Base-by-base conservation (phyloP, 1,140 invertebrate species). In the Zaprionus lachaisei region DNA sequence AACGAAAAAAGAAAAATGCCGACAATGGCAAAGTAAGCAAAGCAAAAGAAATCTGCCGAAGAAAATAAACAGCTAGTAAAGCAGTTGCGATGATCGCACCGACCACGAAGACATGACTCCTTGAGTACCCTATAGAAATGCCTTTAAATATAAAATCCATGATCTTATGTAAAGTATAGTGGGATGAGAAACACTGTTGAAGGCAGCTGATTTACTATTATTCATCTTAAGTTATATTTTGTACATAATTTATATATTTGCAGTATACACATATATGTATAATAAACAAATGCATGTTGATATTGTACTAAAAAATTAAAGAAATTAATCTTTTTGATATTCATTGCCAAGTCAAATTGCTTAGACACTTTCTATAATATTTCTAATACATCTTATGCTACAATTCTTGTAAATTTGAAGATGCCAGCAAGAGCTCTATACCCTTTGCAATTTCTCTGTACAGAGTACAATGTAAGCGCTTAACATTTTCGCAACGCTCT, bases 401-500 rank as follows among this genome's bases (percentile, higher is more conserved):
- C 1, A 31, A 31, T 9, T 31, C 28, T 9, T 34, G 31, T 34
- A 4, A 34, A 11, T 34, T 34, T 47, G 4, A 14, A 38, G 28
- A 6, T n/a, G 38, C 2, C 17, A 7, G n/a, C n/a, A 4, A 24
- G 20, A 51, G 11, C 47, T 51, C 47, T 51, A 34, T 55, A 65
- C 63, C 22, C 63, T 31, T 15, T 17, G 4, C 2, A 49, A 15
- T 37, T 17, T 55, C n/a, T 12, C 7, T 24, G n/a, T 57, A 67
- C 24, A 47, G 65, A 57, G 65, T 28, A 57, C 14, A 44, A 47
- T 44, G 55, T 60, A 69, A 60, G 17, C 56, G 66, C 56, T 54
- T 24, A 76, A 79, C 63, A 81, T 81, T 83, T 83, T 83, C 67
- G 80, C 76, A 83, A 83, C 80, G 80, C 79, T 82, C 79, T 82